Conservation (phyloP, 2,113 vertebrate species). For the Macaca mulatta region DNA sequence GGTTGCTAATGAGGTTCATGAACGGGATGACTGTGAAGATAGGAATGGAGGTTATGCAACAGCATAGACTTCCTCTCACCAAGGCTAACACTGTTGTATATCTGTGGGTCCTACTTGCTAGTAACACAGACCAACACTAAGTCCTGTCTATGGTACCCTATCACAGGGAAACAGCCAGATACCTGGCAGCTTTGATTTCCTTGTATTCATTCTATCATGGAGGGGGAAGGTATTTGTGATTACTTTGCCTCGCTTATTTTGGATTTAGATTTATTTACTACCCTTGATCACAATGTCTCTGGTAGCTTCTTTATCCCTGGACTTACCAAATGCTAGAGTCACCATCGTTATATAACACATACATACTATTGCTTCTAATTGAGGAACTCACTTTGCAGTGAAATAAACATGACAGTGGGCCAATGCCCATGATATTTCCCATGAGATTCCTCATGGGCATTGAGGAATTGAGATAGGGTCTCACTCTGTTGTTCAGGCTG, state of each 20-base stretch:
- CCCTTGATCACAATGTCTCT: not conserved
- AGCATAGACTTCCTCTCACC: not conserved
- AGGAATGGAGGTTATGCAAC: not conserved
- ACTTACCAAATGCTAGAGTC: not conserved
- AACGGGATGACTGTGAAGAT: not conserved
- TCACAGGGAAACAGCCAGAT: not conserved
- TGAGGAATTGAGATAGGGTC: too few species aligned
- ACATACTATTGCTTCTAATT: not conserved
- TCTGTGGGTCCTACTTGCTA: not conserved
- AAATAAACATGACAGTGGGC: not conserved
- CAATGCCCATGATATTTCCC: not conserved
- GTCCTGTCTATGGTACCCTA: not conserved
- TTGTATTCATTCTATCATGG: not conserved
- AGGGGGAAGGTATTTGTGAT: not conserved
- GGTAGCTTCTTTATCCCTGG: not conserved
- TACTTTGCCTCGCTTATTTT: not conserved
- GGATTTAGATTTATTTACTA: not conserved
- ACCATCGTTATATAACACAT: not conserved
- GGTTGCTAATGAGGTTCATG: not conserved
- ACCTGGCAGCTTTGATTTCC: not conserved
- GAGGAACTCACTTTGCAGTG: not conserved
- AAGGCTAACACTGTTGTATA: not conserved
- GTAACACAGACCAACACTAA: not conserved
- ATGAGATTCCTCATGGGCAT: not conserved
- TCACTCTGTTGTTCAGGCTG: too few species aligned